These are phyloP conservation scores for Strigamia crassipes DNA, from an alignment of 2,888 invertebrate genomes.

Conservation along the genomic window DNA sequence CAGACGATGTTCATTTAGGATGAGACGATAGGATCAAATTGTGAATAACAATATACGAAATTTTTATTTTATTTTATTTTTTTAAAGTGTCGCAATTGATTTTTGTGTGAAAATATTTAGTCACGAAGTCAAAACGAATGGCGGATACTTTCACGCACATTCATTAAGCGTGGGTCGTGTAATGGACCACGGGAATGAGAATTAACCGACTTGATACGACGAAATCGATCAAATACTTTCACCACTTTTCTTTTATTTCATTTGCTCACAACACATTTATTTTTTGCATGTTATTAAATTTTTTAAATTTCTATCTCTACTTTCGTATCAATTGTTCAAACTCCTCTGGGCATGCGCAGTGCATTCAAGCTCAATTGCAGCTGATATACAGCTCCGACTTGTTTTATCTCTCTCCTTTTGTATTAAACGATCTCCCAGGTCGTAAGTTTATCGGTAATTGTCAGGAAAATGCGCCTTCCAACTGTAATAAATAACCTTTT, in stretches of 20 bases:
- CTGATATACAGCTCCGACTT: neutral
- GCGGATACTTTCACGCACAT: conserved; percentile 32
- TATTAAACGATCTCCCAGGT: neutral
- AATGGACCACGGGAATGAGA: neutral
- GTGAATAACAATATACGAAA: too few relatives aligned
- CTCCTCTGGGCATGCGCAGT: neutral
- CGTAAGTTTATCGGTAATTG: neutral
- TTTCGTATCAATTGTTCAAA: neutral
- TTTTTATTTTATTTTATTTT: too few relatives aligned
- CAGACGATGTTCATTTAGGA: neutral
- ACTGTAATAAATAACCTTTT: neutral
- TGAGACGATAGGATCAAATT: too few relatives aligned
- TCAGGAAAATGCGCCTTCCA: neutral
- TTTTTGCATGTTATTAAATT: neutral
- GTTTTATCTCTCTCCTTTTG: neutral
- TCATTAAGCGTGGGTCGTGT: conserved; percentile 5
- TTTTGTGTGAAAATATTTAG: neutral
- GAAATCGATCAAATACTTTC: conserved; percentile 18
- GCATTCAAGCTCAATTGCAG: neutral
- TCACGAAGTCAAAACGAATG: neutral
- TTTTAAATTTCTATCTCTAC: neutral
- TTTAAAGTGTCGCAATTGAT: neutral
- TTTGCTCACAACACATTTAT: neutral
- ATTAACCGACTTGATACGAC: conserved; percentile 12
- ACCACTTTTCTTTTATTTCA: neutral